These are phyloP conservation scores for Dasypus novemcinctus DNA, from an alignment of 2,113 vertebrate genomes.

Conservation along the genomic window DNA sequence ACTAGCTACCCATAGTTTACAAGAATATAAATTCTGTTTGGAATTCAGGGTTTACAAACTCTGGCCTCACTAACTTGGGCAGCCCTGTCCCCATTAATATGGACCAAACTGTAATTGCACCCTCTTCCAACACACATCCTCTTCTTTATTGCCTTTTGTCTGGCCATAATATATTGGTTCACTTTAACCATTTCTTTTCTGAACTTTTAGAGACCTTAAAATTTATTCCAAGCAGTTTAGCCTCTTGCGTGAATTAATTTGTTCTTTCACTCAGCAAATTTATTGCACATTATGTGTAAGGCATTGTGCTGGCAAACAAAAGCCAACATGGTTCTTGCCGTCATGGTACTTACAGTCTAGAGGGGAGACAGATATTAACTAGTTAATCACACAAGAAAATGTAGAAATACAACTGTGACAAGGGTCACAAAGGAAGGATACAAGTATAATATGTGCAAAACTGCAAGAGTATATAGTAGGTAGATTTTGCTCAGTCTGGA, in stretches of 20 bases:
- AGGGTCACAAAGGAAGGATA: not conserved
- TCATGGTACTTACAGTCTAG: not conserved
- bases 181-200: not conserved
- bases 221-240: not conserved
- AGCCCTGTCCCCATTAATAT: not conserved
- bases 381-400: not conserved
- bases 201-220: not conserved
- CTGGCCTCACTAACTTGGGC: not conserved
- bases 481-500: not conserved
- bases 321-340: not conserved
- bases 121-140: not conserved
- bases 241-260: not conserved
- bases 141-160: constrained; percentile 14
- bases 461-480: not conserved
- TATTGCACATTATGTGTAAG: not conserved
- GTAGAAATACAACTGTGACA: not conserved
- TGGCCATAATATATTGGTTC: not conserved
- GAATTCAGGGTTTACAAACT: not conserved
- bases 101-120: not conserved
- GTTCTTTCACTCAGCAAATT: not conserved
- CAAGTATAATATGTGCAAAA: too few relatives aligned
- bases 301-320: not conserved
- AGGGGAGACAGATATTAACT: not conserved
- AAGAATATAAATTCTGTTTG: constrained; percentile 14
- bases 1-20: not conserved